phyloP scores from a whole-genome alignment of 30 jellyfish, hydroid and myxozoan genomes.

The Chironex yamaguchii region DNA sequence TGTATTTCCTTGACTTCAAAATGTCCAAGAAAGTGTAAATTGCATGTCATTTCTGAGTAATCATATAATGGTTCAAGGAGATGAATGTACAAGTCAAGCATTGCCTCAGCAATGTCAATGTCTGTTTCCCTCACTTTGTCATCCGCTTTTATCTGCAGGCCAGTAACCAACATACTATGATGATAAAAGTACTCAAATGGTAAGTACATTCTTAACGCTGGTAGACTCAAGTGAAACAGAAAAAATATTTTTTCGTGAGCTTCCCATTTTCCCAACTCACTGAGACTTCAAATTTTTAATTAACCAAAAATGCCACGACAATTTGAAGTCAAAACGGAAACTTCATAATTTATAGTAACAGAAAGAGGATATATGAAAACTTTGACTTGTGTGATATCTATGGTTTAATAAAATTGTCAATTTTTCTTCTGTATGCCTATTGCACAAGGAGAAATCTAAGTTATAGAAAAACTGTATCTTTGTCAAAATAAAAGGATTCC shows the following conservation, averaged over 20 bases:
- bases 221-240: neutral
- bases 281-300: no score
- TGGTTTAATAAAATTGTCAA: no score
- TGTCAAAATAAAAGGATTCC: no score
- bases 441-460: no score
- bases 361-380: no score
- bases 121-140: neutral
- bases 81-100: conserved; percentile 13
- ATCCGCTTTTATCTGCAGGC: conserved; percentile 5
- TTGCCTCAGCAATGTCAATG: neutral
- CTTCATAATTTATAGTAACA: no score
- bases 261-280: conserved; percentile 19
- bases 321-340: no score
- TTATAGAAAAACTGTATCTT: no score
- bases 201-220: neutral
- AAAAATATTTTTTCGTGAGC: conserved; percentile 14
- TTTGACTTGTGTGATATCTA: no score
- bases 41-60: neutral
- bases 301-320: no score
- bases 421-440: no score
- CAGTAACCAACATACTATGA: conserved; percentile 1
- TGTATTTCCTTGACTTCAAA: conserved; percentile 18
- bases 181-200: conserved; percentile 1
- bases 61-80: neutral
- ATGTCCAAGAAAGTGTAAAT: neutral